Conservation (phyloP, 92 coral and sea anemone genomes). For the Bergia puertoricense region DNA sequence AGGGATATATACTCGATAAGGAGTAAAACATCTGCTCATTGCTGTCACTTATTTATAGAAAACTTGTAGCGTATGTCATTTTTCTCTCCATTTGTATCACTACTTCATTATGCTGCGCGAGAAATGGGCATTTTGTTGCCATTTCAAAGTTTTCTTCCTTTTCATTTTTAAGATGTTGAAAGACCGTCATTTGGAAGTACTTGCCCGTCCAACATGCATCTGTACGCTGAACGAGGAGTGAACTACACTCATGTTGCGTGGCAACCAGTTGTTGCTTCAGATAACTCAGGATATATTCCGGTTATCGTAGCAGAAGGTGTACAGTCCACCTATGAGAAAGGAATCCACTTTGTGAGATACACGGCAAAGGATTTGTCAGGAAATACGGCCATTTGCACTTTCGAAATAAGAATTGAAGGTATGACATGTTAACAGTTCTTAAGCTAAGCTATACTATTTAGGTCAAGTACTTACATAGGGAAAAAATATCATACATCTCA, state of each 20-base stretch:
- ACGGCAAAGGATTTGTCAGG: slow-evolving; percentile 59
- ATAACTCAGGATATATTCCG: slow-evolving; percentile 61
- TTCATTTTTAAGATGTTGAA: not conserved
- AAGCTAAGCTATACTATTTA: no score
- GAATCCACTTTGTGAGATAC: slow-evolving; percentile 52
- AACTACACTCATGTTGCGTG: slow-evolving; percentile 45
- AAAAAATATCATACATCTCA: no score
- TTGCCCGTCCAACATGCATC: slow-evolving; percentile 7
- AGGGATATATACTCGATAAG: no score
- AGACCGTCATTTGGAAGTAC: not conserved
- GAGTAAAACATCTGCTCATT: no score
- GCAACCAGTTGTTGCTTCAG: slow-evolving; percentile 54
- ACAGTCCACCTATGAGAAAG: slow-evolving; percentile 37
- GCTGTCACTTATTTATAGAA: no score
- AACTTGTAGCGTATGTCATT: no score
- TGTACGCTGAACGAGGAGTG: slow-evolving; percentile 52
- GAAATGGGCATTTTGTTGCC: no score
- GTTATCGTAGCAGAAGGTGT: slow-evolving; percentile 36
- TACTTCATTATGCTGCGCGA: no score
- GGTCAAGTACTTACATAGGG: no score
- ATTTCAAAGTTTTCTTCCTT: no score
- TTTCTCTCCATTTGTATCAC: no score
- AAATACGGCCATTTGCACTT: slow-evolving; percentile 51
- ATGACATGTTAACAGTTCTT: not conserved
- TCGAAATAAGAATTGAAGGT: slow-evolving; percentile 53